Evolutionary conservation across 1,140 invertebrate genomes (phyloP).

Genomic region (Macrotrachela quadricornifera): DNA sequence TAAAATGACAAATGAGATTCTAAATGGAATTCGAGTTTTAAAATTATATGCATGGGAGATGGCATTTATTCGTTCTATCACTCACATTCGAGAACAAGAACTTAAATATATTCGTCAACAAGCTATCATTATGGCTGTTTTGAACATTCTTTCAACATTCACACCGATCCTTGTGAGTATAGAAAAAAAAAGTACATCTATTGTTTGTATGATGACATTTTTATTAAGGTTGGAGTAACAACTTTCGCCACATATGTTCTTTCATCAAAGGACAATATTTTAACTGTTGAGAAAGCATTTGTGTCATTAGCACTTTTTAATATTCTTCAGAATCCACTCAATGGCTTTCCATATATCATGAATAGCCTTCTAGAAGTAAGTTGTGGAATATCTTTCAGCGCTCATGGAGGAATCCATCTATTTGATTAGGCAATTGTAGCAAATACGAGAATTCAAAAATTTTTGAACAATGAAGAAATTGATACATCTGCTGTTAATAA

Average conservation of each 20-base stretch:
- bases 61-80: neutral
- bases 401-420: constrained; percentile 5
- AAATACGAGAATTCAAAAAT: constrained; percentile 19
- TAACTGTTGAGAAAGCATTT: constrained; percentile 47
- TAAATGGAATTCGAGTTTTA: constrained; percentile 68
- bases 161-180: constrained; percentile 55
- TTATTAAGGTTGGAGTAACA: constrained; percentile 9
- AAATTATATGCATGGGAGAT: constrained; percentile 8
- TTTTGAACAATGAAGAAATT: constrained; percentile 21
- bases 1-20: constrained; percentile 78
- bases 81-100: neutral
- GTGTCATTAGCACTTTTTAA: constrained; percentile 92
- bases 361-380: constrained; percentile 39
- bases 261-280: constrained; percentile 25
- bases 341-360: constrained; percentile 37
- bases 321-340: constrained; percentile 69
- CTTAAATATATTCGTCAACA: constrained; percentile 24
- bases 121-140: constrained; percentile 38
- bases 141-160: constrained; percentile 79
- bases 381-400: neutral
- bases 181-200: too few species aligned
- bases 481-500: constrained; percentile 15
- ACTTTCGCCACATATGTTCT: constrained; percentile 32
- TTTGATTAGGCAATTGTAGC: constrained; percentile 25
- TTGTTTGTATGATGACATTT: too few species aligned